Percentiles rank a stretch among this genome's conserved stretches.
Evolutionary conservation across 2,888 invertebrate genomes (phyloP).

Genomic region (Troides helena): DNA sequence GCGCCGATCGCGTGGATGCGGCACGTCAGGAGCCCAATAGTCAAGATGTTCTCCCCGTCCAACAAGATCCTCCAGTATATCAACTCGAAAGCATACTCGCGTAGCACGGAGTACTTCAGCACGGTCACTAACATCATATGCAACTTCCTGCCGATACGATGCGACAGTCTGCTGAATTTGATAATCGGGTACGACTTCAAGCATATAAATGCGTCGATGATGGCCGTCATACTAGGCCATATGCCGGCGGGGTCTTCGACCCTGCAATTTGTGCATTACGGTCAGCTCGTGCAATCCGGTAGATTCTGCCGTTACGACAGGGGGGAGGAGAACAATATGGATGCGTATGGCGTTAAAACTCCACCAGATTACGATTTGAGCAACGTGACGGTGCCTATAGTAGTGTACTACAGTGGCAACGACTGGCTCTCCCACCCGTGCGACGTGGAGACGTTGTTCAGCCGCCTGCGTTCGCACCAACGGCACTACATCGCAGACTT

Average conservation of each 20-base stretch:
- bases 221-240: conserved; percentile 81
- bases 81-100: conserved; percentile 44
- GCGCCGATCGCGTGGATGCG: conserved; percentile 81
- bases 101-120: conserved; percentile 49
- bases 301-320: conserved; percentile 61
- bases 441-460: conserved; percentile 68
- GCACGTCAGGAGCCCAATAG: conserved; percentile 60
- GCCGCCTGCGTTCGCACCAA: conserved; percentile 67
- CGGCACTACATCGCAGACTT: conserved; percentile 76
- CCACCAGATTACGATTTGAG: conserved; percentile 61
- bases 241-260: conserved; percentile 80
- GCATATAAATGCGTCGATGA: conserved; percentile 62
- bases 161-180: conserved; percentile 48
- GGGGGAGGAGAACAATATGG: conserved; percentile 46
- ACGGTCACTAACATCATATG: conserved; percentile 50
- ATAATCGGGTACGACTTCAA: conserved; percentile 49
- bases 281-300: conserved; percentile 55
- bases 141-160: conserved; percentile 41
- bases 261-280: conserved; percentile 71
- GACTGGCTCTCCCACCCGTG: conserved; percentile 70
- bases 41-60: conserved; percentile 52
- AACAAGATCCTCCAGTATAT: conserved; percentile 44
- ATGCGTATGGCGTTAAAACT: conserved; percentile 62
- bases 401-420: conserved; percentile 56
- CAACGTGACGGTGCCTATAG: conserved; percentile 49